A percentile compares a stretch with the other conserved stretches of the same genome.
These are phyloP conservation scores for Alligator sinensis DNA, from an alignment of 2,113 vertebrate species.

Conservation along the genomic window DNA sequence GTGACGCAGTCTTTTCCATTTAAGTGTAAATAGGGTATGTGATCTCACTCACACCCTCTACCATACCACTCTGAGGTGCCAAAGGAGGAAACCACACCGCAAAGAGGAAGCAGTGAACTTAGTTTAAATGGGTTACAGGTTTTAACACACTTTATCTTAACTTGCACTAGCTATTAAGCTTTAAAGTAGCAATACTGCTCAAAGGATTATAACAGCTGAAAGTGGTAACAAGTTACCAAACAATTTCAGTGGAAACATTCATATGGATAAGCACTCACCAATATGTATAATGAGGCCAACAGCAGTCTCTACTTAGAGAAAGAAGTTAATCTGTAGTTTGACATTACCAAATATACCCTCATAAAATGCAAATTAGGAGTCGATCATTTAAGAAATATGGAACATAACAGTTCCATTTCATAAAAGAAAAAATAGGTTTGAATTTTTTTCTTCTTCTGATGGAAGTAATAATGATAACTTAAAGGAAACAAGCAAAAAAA, in stretches of 20 bases:
- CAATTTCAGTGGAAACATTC: constrained; percentile 18
- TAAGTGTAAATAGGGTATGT: constrained; percentile 48
- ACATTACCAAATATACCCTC: background rate
- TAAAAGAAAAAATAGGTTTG: fast-evolving
- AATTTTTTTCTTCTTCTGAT: background rate
- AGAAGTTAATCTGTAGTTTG: fast-evolving
- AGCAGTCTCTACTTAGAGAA: background rate
- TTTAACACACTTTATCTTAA: constrained; percentile 42
- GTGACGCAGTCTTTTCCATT: constrained; percentile 56
- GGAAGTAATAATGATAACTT: background rate
- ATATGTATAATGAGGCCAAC: background rate
- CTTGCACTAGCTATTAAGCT: constrained; percentile 58
- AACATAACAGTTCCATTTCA: too few relatives aligned
- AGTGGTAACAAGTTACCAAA: background rate
- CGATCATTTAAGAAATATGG: too few relatives aligned
- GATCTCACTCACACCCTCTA: background rate
- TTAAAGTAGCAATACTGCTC: constrained; percentile 43
- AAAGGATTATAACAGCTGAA: constrained; percentile 47
- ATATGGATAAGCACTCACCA: background rate
- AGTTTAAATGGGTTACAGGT: constrained; percentile 29
- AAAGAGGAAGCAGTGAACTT: constrained; percentile 56
- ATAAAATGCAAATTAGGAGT: background rate
- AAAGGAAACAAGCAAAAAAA: background rate
- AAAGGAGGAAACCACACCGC: constrained; percentile 63
- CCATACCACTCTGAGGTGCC: constrained; percentile 55